phyloP scores from a whole-genome alignment of 2,797 vertebrate species.

The Pogoniulus pusillus region DNA sequence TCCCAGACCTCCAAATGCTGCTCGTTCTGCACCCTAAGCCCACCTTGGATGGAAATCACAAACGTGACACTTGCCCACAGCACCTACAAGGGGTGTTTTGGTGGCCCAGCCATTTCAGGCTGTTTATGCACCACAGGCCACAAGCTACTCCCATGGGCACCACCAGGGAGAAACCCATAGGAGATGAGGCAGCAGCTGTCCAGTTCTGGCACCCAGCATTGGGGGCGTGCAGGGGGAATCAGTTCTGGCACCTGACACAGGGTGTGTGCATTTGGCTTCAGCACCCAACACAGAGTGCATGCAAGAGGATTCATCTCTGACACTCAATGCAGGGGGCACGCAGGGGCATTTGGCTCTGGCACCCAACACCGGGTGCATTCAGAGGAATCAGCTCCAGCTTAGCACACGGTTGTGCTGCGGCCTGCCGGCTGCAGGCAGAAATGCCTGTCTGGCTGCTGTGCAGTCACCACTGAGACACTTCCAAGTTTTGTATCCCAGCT shows the following conservation, averaged over 20 bases:
- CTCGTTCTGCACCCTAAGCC: background rate
- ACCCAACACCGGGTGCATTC: fast-evolving
- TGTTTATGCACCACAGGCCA: background rate
- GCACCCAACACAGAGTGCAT: too few relatives aligned
- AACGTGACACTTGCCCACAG: fast-evolving
- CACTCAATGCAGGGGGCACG: too few relatives aligned
- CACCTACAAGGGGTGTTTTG: background rate
- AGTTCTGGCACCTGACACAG: fast-evolving
- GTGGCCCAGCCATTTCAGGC: fast-evolving
- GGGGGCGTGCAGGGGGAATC: background rate
- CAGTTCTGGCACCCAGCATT: fast-evolving
- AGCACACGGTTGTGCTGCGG: background rate
- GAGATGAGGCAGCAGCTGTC: background rate
- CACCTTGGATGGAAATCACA: background rate
- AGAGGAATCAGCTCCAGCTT: fast-evolving
- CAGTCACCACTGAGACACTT: fast-evolving
- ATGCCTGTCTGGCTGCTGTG: background rate
- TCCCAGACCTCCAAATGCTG: background rate
- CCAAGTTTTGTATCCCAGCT: background rate
- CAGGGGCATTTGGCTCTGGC: background rate
- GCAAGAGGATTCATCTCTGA: too few relatives aligned
- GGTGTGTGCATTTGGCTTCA: too few relatives aligned
- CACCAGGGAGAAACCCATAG: fast-evolving
- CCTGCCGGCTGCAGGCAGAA: background rate
- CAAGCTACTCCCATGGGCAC: background rate